phyloP scores from a whole-genome alignment of 1,140 invertebrate species.

The Parapsyche elsis region DNA sequence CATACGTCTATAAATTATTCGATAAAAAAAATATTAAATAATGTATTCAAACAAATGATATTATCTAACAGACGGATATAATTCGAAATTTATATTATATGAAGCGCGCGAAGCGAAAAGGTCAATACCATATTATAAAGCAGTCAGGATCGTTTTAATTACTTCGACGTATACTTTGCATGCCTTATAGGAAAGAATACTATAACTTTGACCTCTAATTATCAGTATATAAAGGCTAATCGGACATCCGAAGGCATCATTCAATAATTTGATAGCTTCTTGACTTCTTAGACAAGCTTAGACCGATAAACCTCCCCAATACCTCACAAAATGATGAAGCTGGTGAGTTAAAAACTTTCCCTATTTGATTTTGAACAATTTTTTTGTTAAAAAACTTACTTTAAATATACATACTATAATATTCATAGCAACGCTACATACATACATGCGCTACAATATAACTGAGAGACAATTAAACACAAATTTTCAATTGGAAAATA shows the following conservation, averaged over 20 bases:
- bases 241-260: not conserved
- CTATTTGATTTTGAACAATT: not conserved
- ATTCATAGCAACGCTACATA: too few species aligned
- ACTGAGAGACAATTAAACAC: too few species aligned
- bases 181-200: not conserved
- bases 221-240: constrained; percentile 10
- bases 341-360: not conserved
- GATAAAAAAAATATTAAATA: too few species aligned
- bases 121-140: constrained; percentile 24
- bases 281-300: not conserved
- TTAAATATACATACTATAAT: not conserved
- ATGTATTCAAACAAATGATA: too few species aligned
- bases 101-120: not conserved
- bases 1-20: too few species aligned
- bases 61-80: too few species aligned
- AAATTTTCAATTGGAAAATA: too few species aligned
- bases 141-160: constrained; percentile 29
- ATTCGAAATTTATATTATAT: constrained; percentile 9
- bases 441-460: too few species aligned
- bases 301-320: not conserved
- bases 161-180: constrained; percentile 14
- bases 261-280: not conserved
- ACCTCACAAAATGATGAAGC: constrained; percentile 13
- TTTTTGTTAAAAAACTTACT: not conserved
- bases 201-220: constrained; percentile 23